Percentiles rank a stretch among this genome's conserved stretches.
phyloP scores from a whole-genome alignment of 1,140 invertebrate genomes.

The Psilanteris sp. region DNA sequence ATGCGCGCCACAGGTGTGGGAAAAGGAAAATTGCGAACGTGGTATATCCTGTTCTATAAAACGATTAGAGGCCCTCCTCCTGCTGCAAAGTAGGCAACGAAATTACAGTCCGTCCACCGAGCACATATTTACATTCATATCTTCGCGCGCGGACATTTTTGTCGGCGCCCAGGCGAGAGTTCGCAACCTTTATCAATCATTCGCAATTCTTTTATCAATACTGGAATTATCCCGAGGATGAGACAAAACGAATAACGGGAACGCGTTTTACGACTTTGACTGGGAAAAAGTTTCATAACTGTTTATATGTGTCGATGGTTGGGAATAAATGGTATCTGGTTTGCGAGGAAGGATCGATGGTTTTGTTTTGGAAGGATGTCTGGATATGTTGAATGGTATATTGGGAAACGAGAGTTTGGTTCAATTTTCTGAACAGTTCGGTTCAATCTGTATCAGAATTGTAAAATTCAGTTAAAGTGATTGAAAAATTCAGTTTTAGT shows the following conservation, averaged over 20 bases:
- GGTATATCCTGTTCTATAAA: conserved; percentile 66
- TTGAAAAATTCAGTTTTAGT: too few relatives aligned
- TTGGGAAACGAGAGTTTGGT: too few relatives aligned
- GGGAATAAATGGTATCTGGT: too few relatives aligned
- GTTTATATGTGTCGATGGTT: too few relatives aligned
- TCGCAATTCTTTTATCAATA: conserved; percentile 9
- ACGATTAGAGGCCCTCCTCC: conserved; percentile 37
- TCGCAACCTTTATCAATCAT: conserved; percentile 64
- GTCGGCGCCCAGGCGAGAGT: conserved; percentile 8
- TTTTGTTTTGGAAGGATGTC: too few relatives aligned
- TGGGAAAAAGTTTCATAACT: too few relatives aligned
- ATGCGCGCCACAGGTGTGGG: conserved; percentile 10
- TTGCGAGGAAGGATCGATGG: too few relatives aligned
- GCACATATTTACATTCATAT: conserved; percentile 6
- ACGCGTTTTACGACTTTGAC: too few relatives aligned
- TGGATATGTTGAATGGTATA: too few relatives aligned
- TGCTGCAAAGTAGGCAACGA: conserved; percentile 43
- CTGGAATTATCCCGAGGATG: not conserved
- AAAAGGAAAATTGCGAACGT: conserved; percentile 47
- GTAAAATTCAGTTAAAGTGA: too few relatives aligned
- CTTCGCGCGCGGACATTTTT: conserved; percentile 2
- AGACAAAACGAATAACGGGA: conserved; percentile 5
- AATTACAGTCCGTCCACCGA: conserved; percentile 31
- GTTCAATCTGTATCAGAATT: too few relatives aligned
- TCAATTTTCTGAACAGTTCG: too few relatives aligned